Conservation (phyloP, 1,140 invertebrate species). For the Piezodorus guildinii region DNA sequence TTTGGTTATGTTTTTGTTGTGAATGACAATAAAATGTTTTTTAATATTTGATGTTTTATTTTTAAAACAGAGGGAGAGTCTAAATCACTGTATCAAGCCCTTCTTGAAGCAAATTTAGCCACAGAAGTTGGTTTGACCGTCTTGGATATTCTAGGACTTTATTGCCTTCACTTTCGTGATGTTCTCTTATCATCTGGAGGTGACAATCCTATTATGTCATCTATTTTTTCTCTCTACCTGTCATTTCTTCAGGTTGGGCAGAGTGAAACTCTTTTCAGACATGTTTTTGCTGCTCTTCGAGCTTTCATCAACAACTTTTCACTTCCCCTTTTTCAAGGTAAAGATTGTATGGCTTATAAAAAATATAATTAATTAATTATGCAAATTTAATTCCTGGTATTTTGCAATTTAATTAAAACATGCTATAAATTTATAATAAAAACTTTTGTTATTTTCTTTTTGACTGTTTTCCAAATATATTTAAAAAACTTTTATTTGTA, state of each 20-base stretch:
- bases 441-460: no score
- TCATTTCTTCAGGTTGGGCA: constrained; percentile 77
- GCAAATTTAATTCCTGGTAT: no score
- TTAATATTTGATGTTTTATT: no score
- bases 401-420: no score
- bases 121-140: constrained; percentile 81
- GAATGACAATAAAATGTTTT: no score
- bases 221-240: constrained; percentile 72
- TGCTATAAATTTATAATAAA: no score
- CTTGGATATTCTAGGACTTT: constrained; percentile 73
- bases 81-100: constrained; percentile 46
- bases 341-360: background rate
- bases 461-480: no score
- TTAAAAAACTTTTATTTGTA: no score
- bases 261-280: constrained; percentile 77
- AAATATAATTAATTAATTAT: no score
- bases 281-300: constrained; percentile 79
- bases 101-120: constrained; percentile 76
- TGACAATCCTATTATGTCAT: constrained; percentile 64
- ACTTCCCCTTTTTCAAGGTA: constrained; percentile 66
- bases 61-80: constrained; percentile 43
- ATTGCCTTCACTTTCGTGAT: constrained; percentile 67
- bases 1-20: no score
- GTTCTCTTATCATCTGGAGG: constrained; percentile 50
- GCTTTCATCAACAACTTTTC: constrained; percentile 87